Evolutionary conservation across 2,113 vertebrate species (phyloP).

Genomic region (Chloropsis hardwickii): DNA sequence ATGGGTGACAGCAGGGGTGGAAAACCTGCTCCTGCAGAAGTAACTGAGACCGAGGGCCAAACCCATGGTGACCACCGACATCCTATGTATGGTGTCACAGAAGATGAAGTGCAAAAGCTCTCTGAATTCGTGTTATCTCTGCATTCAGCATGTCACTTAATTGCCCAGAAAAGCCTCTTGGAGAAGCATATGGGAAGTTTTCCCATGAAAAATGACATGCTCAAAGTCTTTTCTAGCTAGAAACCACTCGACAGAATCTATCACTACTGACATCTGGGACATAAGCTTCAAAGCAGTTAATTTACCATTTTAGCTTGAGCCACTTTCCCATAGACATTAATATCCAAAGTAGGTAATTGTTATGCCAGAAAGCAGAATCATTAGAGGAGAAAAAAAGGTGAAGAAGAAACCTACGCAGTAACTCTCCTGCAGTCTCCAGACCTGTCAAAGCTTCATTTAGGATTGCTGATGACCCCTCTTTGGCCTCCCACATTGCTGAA

Average conservation of each 20-base stretch:
- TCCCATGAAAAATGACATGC: slow-evolving; percentile 27
- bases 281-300: slow-evolving; percentile 10
- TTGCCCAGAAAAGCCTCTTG: slow-evolving; percentile 10
- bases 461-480: not conserved
- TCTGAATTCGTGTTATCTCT: not conserved
- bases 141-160: not conserved
- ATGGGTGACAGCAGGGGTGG: not conserved
- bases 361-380: not conserved
- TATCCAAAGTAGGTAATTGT: not conserved
- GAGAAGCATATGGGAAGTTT: slow-evolving; percentile 34
- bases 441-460: not conserved
- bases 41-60: not conserved
- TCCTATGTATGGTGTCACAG: not conserved
- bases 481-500: not conserved
- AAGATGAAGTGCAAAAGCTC: not conserved
- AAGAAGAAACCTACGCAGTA: not conserved
- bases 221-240: slow-evolving; percentile 30
- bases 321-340: not conserved
- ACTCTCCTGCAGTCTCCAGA: not conserved
- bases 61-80: not conserved
- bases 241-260: slow-evolving; percentile 24
- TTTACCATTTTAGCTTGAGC: not conserved
- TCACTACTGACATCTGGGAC: slow-evolving; percentile 28
- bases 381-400: not conserved
- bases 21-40: not conserved